Conservation (phyloP, 2,888 invertebrate species). For the Trissonchulus sp. region DNA sequence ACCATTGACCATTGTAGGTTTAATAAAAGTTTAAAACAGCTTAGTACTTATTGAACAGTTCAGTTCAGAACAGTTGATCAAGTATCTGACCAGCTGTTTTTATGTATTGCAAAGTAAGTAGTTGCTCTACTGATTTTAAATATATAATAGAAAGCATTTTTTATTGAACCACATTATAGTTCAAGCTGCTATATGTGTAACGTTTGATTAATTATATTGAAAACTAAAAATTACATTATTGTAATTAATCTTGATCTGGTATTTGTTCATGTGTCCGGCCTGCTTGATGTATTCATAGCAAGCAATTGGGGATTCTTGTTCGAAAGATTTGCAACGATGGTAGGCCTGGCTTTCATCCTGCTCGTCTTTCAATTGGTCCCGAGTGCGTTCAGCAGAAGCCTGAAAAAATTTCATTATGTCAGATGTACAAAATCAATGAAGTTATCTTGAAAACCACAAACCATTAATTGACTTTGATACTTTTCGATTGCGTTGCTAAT, state of each 20-base stretch:
- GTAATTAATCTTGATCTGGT: conserved; percentile 1
- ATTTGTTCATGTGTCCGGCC: conserved; percentile 18
- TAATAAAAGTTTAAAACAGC: no score
- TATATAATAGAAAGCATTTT: background rate
- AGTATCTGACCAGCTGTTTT: no score
- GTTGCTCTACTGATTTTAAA: no score
- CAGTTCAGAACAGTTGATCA: no score
- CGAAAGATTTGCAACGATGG: conserved; percentile 6
- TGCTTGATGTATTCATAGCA: conserved; percentile 24
- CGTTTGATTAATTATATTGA: no score
- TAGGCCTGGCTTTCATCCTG: conserved; percentile 18
- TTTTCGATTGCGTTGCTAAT: no score
- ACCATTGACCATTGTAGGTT: background rate
- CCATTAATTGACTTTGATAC: no score
- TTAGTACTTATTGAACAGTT: no score
- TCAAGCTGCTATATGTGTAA: background rate
- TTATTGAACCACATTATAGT: background rate
- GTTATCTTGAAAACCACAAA: no score
- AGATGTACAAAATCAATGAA: no score
- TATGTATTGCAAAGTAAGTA: no score
- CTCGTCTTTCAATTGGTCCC: conserved; percentile 8
- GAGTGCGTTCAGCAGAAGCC: conserved; percentile 21
- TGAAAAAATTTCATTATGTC: no score
- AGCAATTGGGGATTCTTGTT: conserved; percentile 21
- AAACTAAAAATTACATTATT: conserved; percentile 25